phyloP scores from a whole-genome alignment of 2,888 invertebrate species.

The Dryobota labecula region DNA sequence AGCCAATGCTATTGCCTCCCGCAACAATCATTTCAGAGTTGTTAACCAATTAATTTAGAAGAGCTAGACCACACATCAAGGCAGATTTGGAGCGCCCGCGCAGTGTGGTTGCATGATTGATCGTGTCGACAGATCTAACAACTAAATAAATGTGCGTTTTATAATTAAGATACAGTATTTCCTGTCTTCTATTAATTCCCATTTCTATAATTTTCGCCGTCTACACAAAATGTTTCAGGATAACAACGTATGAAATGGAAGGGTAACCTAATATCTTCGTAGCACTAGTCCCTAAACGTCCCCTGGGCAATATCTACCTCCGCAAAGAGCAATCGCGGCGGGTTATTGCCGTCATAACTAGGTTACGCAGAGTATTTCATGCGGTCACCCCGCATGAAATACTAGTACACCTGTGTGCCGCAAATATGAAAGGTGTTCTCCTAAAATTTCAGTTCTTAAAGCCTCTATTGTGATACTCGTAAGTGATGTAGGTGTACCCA shows the following conservation, averaged over 20 bases:
- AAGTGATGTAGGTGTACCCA: not conserved
- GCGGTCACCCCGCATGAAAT: slow-evolving; percentile 50
- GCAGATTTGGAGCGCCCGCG: slow-evolving; percentile 32
- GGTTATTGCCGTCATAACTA: slow-evolving; percentile 42
- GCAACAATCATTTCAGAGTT: not conserved
- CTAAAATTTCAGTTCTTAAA: slow-evolving; percentile 16
- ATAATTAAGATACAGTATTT: slow-evolving; percentile 11
- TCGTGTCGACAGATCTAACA: slow-evolving; percentile 38
- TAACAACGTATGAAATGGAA: slow-evolving; percentile 35
- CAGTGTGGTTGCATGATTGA: slow-evolving; percentile 46
- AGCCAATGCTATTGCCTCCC: slow-evolving; percentile 1
- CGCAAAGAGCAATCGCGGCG: slow-evolving; percentile 5
- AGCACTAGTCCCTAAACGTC: slow-evolving; percentile 30
- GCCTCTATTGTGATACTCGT: slow-evolving; percentile 3
- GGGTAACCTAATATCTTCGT: slow-evolving; percentile 26
- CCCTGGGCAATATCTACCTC: slow-evolving; percentile 30
- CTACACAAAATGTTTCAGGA: slow-evolving; percentile 18
- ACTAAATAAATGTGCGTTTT: slow-evolving; percentile 22
- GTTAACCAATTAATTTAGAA: slow-evolving; percentile 24
- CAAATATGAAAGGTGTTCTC: slow-evolving; percentile 4
- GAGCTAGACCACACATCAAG: slow-evolving; percentile 59
- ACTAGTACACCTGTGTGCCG: slow-evolving; percentile 18
- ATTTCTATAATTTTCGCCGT: slow-evolving; percentile 3
- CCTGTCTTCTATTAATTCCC: not conserved
- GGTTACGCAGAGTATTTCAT: slow-evolving; percentile 49